These are phyloP conservation scores for Epizoanthus fatuus DNA, from an alignment of 92 coral and sea anemone genomes.

Conservation along the genomic window DNA sequence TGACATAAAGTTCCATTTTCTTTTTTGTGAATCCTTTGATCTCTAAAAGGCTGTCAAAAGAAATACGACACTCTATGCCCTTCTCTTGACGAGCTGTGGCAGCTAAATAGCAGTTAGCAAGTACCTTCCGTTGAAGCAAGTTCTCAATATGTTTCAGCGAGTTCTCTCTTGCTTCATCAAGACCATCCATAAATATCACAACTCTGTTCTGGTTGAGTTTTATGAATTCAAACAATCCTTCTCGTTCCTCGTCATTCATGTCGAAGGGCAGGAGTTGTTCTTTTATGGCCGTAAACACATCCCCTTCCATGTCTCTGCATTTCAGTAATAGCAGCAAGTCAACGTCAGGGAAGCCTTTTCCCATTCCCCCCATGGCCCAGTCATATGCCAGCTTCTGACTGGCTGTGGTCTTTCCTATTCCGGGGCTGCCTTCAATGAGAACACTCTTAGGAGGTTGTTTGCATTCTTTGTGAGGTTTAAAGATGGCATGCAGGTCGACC, in stretches of 20 bases:
- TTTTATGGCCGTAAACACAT: slow-evolving; percentile 21
- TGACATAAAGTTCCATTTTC: slow-evolving; percentile 23
- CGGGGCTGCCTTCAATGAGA: no score
- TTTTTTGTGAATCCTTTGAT: no score
- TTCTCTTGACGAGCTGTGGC: slow-evolving; percentile 47
- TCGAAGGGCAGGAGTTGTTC: slow-evolving; percentile 44
- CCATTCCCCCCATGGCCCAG: no score
- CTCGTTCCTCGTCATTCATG: slow-evolving; percentile 8
- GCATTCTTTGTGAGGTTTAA: slow-evolving; percentile 28
- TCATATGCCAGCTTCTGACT: no score
- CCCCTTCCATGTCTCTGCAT: no score
- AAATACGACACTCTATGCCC: slow-evolving; percentile 13
- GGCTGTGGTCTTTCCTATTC: no score
- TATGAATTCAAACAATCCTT: slow-evolving; percentile 23
- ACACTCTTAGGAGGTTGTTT: slow-evolving; percentile 13
- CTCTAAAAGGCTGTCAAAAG: slow-evolving; percentile 34
- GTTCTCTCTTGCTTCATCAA: slow-evolving; percentile 28
- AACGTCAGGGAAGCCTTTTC: no score
- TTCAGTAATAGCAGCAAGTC: no score
- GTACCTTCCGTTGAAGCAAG: slow-evolving; percentile 28
- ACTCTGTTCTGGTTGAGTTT: slow-evolving; percentile 25
- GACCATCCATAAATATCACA: slow-evolving; percentile 40
- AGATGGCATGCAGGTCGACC: slow-evolving; percentile 28
- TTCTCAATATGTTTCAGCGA: neutral
- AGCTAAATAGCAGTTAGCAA: slow-evolving; percentile 8